These are phyloP conservation scores for Cynopterus brachyotis DNA, from an alignment of 2,113 vertebrate species.

Conservation along the genomic window DNA sequence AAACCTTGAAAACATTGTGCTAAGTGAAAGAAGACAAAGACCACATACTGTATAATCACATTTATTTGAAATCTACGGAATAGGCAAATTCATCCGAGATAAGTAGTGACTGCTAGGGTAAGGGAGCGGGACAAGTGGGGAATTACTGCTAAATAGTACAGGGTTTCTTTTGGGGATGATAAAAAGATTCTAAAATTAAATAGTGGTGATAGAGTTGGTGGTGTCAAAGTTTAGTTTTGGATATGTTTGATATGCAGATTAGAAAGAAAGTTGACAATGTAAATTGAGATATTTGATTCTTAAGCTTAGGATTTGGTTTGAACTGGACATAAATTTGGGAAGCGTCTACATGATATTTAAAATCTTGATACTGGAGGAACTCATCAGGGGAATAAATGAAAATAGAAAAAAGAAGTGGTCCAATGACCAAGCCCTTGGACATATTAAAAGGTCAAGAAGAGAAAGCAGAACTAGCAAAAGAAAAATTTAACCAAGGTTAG, in stretches of 20 bases:
- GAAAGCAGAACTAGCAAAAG: neutral
- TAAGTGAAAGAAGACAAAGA: neutral
- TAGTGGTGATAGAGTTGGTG: neutral
- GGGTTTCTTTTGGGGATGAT: neutral
- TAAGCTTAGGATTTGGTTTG: neutral
- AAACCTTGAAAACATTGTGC: neutral
- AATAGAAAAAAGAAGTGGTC: neutral
- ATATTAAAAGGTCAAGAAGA: neutral
- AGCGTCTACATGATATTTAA: neutral
- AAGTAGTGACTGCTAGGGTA: neutral
- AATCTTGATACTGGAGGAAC: neutral
- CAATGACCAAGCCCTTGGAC: neutral
- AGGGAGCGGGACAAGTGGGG: neutral
- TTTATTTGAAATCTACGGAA: neutral
- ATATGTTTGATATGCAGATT: neutral
- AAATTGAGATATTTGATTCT: neutral
- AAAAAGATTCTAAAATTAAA: neutral
- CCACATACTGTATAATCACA: neutral
- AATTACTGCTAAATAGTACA: too few relatives aligned
- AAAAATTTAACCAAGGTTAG: neutral
- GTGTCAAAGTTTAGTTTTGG: neutral
- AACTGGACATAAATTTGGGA: neutral
- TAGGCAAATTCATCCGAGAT: neutral
- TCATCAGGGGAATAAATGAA: neutral
- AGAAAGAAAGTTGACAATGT: neutral